These are phyloP conservation scores for Leucophenga maculata DNA, from an alignment of 2,888 invertebrate species.

Conservation along the genomic window DNA sequence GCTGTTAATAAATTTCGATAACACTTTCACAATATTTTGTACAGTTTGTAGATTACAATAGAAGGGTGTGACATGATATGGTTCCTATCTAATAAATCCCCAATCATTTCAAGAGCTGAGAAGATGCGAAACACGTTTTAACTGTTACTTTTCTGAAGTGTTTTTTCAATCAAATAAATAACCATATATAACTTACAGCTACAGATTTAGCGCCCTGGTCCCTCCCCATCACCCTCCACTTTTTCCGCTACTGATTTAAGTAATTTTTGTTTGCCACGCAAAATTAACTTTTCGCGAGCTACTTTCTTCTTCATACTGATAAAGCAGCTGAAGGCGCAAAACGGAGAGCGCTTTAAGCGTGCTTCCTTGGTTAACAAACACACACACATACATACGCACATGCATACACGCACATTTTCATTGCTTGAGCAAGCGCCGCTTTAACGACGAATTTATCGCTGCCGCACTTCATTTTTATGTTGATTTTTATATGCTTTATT, in stretches of 20 bases:
- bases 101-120: too few species aligned
- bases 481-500: constrained; percentile 51
- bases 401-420: constrained; percentile 45
- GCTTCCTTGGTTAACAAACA: neutral
- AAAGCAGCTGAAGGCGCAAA: constrained; percentile 1
- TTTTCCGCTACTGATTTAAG: neutral
- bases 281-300: neutral
- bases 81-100: too few species aligned
- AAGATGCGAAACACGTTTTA: too few species aligned
- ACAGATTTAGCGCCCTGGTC: too few species aligned
- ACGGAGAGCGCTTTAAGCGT: too few species aligned
- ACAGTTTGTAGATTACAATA: too few species aligned
- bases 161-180: too few species aligned
- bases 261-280: neutral
- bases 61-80: too few species aligned
- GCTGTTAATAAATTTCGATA: too few species aligned
- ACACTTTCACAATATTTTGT: too few species aligned
- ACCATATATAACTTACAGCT: too few species aligned
- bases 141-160: too few species aligned
- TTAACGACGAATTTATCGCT: constrained; percentile 50
- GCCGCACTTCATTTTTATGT: constrained; percentile 52
- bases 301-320: neutral
- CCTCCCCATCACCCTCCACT: neutral
- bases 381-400: constrained; percentile 20
- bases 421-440: constrained; percentile 42